Conservation (phyloP, 2,888 invertebrate species). For the Harmothoe impar region DNA sequence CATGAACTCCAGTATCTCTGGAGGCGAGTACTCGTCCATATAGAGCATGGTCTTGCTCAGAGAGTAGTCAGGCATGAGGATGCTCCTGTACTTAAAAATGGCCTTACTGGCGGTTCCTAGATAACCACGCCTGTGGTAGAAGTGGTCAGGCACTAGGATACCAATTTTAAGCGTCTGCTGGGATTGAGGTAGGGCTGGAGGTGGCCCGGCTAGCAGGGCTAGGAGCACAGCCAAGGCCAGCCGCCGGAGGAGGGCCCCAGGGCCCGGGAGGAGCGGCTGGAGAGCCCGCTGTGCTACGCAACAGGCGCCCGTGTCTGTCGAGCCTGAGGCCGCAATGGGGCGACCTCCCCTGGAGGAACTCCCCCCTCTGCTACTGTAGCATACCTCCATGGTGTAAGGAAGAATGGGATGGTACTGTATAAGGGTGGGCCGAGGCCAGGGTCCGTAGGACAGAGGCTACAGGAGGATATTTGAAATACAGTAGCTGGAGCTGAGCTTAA, state of each 20-base stretch:
- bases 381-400: neutral
- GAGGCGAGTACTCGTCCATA: conserved; percentile 68
- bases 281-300: neutral
- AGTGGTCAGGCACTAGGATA: conserved; percentile 50
- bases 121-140: conserved; percentile 8
- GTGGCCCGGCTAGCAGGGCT: neutral
- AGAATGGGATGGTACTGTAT: neutral
- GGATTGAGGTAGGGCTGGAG: neutral
- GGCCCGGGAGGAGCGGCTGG: neutral
- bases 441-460: no score
- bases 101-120: neutral
- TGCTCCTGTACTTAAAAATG: neutral
- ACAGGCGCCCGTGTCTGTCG: neutral
- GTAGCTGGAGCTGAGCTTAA: neutral
- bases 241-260: neutral
- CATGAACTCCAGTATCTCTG: conserved; percentile 77
- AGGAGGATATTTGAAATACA: neutral
- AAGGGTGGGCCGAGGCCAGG: no score
- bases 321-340: neutral
- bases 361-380: neutral
- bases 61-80: neutral
- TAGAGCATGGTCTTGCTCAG: neutral
- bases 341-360: neutral
- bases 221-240: neutral
- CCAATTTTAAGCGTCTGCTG: conserved; percentile 27